Evolutionary conservation across 2,888 invertebrate species (phyloP), one percentile per base, ranked within the genome.

Genomic region (Hirtodrosophila duncani): DNA sequence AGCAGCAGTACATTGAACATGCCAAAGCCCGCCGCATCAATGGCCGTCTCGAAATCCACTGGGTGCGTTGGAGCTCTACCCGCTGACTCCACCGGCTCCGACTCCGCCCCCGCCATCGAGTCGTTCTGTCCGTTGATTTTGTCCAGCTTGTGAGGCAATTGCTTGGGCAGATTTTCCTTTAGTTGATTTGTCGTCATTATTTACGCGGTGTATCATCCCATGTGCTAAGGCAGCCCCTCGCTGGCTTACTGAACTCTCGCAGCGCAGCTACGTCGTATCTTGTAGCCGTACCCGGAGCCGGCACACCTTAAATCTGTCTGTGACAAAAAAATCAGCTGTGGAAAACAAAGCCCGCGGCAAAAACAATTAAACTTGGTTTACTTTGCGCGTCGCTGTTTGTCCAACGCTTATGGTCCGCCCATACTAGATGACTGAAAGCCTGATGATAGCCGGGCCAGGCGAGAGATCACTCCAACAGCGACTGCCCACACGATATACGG

Each of bases 1-100:
- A 92, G 81, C 37, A 93, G 79, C 10, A 89, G 81, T 18, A 90
- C 81, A 84, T 94, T 93, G 86, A 92, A 94, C 67, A 89, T 87
- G 14, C 94, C 94, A 74, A 91, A 93, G 30, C 91, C 90, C 0
- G 92, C 91, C 3, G 90, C 89, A 1, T 89, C 87, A 30, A 93
- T 91, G 0, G 93, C 93, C 1, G 88, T 88, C 81, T 93, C 93
- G 84, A 93, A 93, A 83, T 93, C 91, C 0, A 90, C 70, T 3
- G 66, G 53, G 10, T 46, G 55, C 8, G 1, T 21, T 16, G 23
- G 1, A 8, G 26, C 7, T n/a, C 20, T 2, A 9, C 6, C 38
- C 13, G 31, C 20, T 8, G 49, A 27, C n/a, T 33, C 49, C 5
- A 8, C 8, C 10, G 24, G 7, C 9, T 31, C 48, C 1, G 24